These are phyloP conservation scores for Oscheius onirici DNA, from an alignment of 2,888 invertebrate species.

Conservation along the genomic window DNA sequence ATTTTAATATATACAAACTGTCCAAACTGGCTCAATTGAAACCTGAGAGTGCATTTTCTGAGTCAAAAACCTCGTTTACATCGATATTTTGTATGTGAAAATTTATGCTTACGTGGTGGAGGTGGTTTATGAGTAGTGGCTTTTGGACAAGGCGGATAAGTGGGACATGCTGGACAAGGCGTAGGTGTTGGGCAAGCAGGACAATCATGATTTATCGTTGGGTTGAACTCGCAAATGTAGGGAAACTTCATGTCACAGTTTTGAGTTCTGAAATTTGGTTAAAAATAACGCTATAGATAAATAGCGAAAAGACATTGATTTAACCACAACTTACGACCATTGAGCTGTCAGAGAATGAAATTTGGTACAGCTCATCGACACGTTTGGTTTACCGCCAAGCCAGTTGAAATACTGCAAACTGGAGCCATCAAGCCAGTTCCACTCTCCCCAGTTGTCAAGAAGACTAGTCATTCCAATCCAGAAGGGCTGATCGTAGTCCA, in stretches of 20 bases:
- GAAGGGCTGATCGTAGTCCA: neutral
- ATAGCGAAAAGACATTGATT: neutral
- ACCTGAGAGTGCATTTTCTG: too few relatives aligned
- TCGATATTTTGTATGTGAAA: too few relatives aligned
- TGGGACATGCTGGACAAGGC: neutral
- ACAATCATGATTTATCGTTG: neutral
- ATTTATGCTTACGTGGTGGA: too few relatives aligned
- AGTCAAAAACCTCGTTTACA: too few relatives aligned
- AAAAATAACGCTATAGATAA: too few relatives aligned
- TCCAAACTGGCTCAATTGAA: too few relatives aligned
- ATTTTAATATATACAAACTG: too few relatives aligned
- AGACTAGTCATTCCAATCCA: constrained; percentile 4
- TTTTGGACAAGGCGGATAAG: neutral
- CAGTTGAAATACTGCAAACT: neutral
- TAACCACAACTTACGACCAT: neutral
- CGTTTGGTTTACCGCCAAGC: neutral
- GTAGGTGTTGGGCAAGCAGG: neutral
- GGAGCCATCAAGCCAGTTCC: neutral
- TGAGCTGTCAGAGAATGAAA: neutral
- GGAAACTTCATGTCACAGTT: neutral
- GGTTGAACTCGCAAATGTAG: constrained; percentile 8
- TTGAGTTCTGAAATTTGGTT: neutral
- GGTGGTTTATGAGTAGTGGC: neutral
- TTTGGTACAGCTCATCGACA: neutral
- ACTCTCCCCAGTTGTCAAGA: neutral